Conservation (phyloP, 2,888 invertebrate species). For the Biston betularia region DNA sequence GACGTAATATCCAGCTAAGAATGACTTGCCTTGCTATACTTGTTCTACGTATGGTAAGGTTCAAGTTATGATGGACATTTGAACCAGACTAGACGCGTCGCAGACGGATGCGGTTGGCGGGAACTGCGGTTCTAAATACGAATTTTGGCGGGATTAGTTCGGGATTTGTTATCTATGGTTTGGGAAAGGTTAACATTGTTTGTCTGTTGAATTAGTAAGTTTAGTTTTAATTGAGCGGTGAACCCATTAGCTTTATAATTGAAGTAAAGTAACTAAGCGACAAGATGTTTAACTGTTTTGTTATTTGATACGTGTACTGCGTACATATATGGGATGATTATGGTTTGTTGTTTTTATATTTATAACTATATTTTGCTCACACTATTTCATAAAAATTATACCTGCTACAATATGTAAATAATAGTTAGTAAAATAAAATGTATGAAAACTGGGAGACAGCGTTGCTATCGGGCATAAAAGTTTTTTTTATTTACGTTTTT, state of each 20-base stretch:
- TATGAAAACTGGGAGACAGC: no score
- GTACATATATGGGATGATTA: no score
- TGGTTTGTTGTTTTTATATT: no score
- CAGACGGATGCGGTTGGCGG: constrained; percentile 70
- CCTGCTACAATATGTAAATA: no score
- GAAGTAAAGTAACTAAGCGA: background rate
- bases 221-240: constrained; percentile 36
- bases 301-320: background rate
- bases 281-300: background rate
- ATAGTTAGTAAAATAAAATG: no score
- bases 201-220: constrained; percentile 20
- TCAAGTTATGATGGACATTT: constrained; percentile 55
- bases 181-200: constrained; percentile 33
- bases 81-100: constrained; percentile 75
- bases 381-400: no score
- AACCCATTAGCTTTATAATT: constrained; percentile 11
- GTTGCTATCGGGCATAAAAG: no score
- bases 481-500: no score
- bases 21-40: background rate
- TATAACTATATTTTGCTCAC: no score
- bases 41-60: background rate
- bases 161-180: constrained; percentile 51
- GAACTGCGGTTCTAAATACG: constrained; percentile 44
- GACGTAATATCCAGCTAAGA: background rate
- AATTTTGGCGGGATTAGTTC: constrained; percentile 50